phyloP scores from a whole-genome alignment of 2,113 vertebrate species.

The Bambusicola thoracicus region DNA sequence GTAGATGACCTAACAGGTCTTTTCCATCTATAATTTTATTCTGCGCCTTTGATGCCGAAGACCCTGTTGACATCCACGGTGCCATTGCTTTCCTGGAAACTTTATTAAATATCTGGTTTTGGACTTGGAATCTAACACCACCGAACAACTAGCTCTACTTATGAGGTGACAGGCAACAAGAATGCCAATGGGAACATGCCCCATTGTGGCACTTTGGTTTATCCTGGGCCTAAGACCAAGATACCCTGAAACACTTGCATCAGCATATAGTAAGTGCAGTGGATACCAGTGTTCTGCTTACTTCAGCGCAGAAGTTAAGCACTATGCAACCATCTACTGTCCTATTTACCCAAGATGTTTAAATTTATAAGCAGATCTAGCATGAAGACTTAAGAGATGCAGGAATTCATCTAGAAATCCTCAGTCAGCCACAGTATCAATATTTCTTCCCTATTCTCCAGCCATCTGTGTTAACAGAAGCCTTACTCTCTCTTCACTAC shows the following conservation, averaged over 20 bases:
- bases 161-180: background rate
- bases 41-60: constrained; percentile 11
- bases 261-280: background rate
- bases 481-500: background rate
- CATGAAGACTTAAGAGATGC: background rate
- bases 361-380: background rate
- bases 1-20: constrained; percentile 17
- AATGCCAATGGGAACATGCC: background rate
- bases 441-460: background rate
- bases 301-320: background rate
- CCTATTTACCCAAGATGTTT: background rate
- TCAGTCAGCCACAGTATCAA: background rate
- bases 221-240: background rate
- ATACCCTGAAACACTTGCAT: background rate
- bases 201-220: background rate
- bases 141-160: background rate
- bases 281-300: background rate
- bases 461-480: background rate
- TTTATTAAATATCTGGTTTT: constrained; percentile 13
- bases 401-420: background rate
- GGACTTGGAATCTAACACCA: background rate
- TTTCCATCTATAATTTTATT: constrained; percentile 52
- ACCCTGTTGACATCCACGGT: background rate
- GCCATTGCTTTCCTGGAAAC: constrained; percentile 55
- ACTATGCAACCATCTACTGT: background rate